Conservation (phyloP, 2,797 vertebrate genomes). For the Neosilurus mollespiculum region DNA sequence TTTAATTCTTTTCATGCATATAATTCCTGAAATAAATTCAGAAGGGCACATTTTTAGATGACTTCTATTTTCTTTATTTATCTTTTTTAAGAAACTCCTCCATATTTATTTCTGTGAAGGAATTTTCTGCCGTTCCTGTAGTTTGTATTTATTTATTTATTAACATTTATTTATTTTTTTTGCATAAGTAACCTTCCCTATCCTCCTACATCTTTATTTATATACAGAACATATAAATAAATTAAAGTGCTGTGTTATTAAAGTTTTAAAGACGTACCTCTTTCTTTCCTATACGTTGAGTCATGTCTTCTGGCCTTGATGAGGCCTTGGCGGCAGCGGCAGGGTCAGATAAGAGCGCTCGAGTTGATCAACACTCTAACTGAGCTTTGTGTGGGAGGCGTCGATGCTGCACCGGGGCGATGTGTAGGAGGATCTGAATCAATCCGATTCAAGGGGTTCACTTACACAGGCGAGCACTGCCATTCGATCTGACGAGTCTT, state of each 20-base stretch:
- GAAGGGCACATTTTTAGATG: too few relatives aligned
- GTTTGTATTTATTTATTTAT: too few relatives aligned
- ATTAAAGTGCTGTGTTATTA: not conserved
- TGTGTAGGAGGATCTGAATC: slow-evolving; percentile 25
- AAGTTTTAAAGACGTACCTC: not conserved
- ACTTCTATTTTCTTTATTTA: not conserved
- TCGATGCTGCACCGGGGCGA: not conserved
- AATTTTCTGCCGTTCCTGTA: not conserved
- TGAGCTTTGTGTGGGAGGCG: slow-evolving; percentile 26
- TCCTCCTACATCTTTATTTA: not conserved
- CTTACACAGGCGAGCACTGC: not conserved
- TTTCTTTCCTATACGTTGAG: not conserved
- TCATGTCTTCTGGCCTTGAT: not conserved
- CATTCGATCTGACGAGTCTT: not conserved
- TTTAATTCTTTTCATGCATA: not conserved
- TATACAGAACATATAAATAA: not conserved
- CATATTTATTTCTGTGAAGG: not conserved
- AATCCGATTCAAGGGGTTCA: slow-evolving; percentile 11
- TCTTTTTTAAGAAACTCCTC: not conserved
- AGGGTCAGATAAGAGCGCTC: not conserved
- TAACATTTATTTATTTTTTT: not conserved
- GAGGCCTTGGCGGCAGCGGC: too few relatives aligned
- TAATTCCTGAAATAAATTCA: not conserved
- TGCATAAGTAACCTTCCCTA: not conserved
- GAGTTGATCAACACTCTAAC: slow-evolving; percentile 11